A percentile compares a stretch with the other conserved stretches of the same genome.
These are phyloP conservation scores for Synaphobranchus kaupii DNA, from an alignment of 2,797 vertebrate genomes.

Conservation along the genomic window DNA sequence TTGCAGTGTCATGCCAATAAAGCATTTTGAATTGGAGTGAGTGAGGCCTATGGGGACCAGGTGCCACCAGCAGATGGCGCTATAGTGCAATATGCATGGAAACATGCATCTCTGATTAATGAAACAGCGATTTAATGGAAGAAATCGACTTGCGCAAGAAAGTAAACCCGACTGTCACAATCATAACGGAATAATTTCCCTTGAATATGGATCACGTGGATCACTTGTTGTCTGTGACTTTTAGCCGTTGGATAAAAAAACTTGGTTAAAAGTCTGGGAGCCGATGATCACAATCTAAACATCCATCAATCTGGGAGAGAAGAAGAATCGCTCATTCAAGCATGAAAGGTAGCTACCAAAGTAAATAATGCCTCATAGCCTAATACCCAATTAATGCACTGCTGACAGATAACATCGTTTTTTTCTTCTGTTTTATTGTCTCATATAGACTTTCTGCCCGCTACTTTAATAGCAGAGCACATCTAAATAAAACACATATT, in stretches of 20 bases:
- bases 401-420: not conserved
- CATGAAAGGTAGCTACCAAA: not conserved
- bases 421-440: not conserved
- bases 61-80: no score
- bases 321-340: not conserved
- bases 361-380: not conserved
- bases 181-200: not conserved
- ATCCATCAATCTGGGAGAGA: no score
- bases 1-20: no score
- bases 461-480: not conserved
- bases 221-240: not conserved
- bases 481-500: not conserved
- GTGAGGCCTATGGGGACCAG: no score
- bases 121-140: no score
- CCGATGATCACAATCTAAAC: not conserved
- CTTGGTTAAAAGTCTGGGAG: not conserved
- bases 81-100: no score
- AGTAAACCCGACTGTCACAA: not conserved
- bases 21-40: no score
- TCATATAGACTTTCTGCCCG: not conserved
- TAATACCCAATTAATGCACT: not conserved
- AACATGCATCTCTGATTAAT: no score
- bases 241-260: not conserved
- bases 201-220: not conserved
- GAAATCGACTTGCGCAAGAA: not conserved